A percentile compares a stretch with the other conserved stretches of the same genome.
phyloP scores from a whole-genome alignment of 2,113 vertebrate genomes.

The Hystrix cristata region DNA sequence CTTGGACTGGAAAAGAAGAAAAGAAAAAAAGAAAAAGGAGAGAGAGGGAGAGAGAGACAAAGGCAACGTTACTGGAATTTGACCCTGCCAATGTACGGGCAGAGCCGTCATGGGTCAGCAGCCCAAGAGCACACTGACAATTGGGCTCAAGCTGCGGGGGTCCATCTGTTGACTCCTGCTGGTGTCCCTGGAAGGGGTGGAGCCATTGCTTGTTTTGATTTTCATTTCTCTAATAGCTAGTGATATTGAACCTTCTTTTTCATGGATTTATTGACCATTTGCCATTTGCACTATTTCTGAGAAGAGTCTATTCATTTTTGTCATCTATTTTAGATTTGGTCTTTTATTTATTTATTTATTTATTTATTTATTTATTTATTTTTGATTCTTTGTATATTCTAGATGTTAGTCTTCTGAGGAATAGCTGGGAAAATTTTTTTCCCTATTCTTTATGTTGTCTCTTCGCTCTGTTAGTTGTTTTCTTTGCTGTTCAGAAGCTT shows the following conservation, averaged over 20 bases:
- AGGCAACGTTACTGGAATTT: no score
- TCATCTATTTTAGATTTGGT: background rate
- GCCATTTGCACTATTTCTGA: background rate
- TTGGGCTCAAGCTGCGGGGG: no score
- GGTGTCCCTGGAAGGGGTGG: no score
- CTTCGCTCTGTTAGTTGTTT: background rate
- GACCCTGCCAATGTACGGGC: no score
- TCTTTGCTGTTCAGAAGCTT: background rate
- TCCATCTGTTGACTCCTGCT: no score
- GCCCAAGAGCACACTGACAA: no score
- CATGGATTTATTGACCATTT: background rate
- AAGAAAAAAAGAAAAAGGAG: no score
- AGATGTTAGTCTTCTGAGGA: background rate
- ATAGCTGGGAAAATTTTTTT: background rate
- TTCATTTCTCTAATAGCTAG: background rate
- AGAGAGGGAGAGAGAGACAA: no score
- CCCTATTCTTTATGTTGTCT: background rate
- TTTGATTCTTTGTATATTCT: background rate
- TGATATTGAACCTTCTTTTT: background rate
- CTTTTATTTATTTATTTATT: background rate
- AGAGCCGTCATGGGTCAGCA: no score
- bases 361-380: background rate
- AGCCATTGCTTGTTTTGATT: background rate
- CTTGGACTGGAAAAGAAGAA: no score
- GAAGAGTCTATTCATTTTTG: background rate